Evolutionary conservation across 1,140 invertebrate genomes (phyloP).

Genomic region (Metaphire vulgaris): DNA sequence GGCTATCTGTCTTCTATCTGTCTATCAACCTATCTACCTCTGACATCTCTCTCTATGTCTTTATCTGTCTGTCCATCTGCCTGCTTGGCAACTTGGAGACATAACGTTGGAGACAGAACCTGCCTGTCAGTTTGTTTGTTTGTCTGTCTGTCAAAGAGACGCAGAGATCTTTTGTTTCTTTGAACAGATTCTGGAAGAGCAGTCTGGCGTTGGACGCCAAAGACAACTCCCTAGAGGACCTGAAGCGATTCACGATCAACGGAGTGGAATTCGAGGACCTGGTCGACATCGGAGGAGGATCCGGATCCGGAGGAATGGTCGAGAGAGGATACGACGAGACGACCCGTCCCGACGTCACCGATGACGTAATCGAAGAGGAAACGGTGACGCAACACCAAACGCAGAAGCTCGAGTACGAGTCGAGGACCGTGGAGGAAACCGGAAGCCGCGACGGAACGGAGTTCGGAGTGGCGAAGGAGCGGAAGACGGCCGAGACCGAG

Average conservation of each 20-base stretch:
- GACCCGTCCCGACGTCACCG: not conserved
- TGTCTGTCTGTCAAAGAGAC: no score
- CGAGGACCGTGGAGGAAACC: not conserved
- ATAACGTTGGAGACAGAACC: no score
- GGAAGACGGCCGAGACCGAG: slow-evolving; percentile 33
- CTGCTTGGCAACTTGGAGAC: no score
- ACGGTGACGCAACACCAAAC: not conserved
- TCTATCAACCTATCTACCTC: no score
- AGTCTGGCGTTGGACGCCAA: slow-evolving; percentile 32
- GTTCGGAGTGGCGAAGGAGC: slow-evolving; percentile 36
- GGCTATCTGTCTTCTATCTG: no score
- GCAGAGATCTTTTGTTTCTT: no score
- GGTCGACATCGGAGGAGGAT: not conserved
- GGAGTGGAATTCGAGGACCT: slow-evolving; percentile 13
- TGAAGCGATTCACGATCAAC: not conserved
- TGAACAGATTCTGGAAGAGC: slow-evolving; percentile 50
- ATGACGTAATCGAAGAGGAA: not conserved
- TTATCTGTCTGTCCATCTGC: no score
- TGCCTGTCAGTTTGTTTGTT: no score
- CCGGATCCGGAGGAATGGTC: not conserved
- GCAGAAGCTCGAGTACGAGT: not conserved
- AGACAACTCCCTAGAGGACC: not conserved
- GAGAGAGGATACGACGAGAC: not conserved
- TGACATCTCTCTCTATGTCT: no score
- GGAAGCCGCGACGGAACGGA: slow-evolving; percentile 3